phyloP scores from a whole-genome alignment of 2,797 vertebrate genomes.

The Sternarchorhynchus goeldii region DNA sequence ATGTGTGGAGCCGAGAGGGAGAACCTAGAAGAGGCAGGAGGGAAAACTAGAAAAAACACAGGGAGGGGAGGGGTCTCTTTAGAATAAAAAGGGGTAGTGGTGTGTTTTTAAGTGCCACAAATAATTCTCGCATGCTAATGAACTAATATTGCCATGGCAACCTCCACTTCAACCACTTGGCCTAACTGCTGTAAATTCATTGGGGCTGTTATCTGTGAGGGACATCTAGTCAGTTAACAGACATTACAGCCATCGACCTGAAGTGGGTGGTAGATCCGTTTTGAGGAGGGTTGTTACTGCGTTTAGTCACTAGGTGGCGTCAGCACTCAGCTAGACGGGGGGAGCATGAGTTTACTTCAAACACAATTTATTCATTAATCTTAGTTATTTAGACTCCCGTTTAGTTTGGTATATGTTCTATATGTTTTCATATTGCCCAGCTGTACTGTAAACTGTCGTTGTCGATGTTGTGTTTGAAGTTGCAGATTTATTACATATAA shows the following conservation, averaged over 20 bases:
- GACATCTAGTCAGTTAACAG: not conserved
- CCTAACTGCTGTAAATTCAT: constrained; percentile 46
- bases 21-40: not conserved
- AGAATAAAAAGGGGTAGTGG: constrained; percentile 40
- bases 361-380: too few species aligned
- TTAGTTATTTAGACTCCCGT: too few species aligned
- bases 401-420: too few species aligned
- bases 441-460: not conserved
- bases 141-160: constrained; percentile 68
- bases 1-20: not conserved
- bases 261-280: not conserved
- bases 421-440: not conserved
- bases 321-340: not conserved
- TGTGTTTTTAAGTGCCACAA: constrained; percentile 65
- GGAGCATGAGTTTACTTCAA: too few species aligned
- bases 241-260: not conserved
- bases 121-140: constrained; percentile 66
- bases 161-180: constrained; percentile 47
- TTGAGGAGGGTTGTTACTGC: too few species aligned
- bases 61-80: constrained; percentile 21
- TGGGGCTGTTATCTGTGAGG: not conserved
- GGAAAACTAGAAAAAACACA: constrained; percentile 10
- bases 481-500: not conserved
- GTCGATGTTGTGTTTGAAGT: not conserved
- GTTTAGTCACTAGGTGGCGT: constrained; percentile 37